Conservation (phyloP, 2,888 invertebrate species). For the Mechanitis mazaeus region DNA sequence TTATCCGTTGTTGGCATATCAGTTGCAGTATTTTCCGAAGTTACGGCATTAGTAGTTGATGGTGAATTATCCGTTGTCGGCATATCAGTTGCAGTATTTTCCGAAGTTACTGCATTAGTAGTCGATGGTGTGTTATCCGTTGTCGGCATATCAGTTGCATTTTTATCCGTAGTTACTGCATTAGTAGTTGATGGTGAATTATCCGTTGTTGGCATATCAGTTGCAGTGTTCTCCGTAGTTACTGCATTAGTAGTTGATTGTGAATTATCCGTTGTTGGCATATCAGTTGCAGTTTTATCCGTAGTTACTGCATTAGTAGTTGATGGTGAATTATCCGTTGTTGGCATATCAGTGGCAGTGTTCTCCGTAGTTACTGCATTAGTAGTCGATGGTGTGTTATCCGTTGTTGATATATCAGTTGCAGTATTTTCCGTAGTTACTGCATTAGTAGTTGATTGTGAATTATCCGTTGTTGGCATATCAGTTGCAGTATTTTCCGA, state of each 20-base stretch:
- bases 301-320: not conserved
- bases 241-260: not conserved
- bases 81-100: not conserved
- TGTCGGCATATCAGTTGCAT: not conserved
- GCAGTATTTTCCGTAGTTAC: too few species aligned
- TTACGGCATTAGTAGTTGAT: too few species aligned
- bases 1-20: too few species aligned
- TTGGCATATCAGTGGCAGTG: not conserved
- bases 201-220: not conserved
- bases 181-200: not conserved
- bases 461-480: too few species aligned
- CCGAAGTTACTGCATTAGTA: not conserved
- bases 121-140: not conserved
- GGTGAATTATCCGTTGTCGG: too few species aligned
- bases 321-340: not conserved
- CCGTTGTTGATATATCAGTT: too few species aligned
- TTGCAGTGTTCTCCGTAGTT: too few species aligned
- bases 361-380: too few species aligned
- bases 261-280: not conserved
- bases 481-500: too few species aligned
- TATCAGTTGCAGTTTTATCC: not conserved
- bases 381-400: too few species aligned
- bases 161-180: not conserved
- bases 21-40: too few species aligned
- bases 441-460: too few species aligned